These are phyloP conservation scores for Callosobruchus maculatus DNA, from an alignment of 2,888 invertebrate genomes.

Conservation along the genomic window DNA sequence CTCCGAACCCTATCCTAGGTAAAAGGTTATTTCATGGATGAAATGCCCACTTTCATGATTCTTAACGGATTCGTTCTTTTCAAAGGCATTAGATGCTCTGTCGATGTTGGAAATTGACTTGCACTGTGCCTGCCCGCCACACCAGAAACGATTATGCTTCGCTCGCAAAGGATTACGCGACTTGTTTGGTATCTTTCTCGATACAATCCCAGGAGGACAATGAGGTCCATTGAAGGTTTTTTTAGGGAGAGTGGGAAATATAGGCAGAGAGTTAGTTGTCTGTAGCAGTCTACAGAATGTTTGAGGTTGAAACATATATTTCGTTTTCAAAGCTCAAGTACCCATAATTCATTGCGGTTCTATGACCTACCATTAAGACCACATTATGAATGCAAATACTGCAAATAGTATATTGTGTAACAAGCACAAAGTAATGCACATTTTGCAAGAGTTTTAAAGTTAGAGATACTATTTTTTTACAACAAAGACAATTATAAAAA, in stretches of 20 bases:
- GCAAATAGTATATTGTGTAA: too few species aligned
- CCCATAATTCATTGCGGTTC: too few species aligned
- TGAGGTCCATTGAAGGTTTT: neutral
- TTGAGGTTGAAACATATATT: too few species aligned
- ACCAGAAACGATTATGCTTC: neutral
- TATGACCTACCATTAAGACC: too few species aligned
- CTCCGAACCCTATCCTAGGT: neutral
- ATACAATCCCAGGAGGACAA: slow-evolving; percentile 25
- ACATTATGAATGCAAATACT: too few species aligned
- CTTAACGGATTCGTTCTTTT: neutral
- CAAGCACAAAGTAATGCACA: too few species aligned
- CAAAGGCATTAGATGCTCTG: neutral
- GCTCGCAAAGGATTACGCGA: slow-evolving; percentile 18
- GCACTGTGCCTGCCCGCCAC: neutral
- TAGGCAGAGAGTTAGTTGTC: neutral
- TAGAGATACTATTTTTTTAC: too few species aligned
- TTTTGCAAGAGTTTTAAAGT: too few species aligned
- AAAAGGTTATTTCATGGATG: neutral
- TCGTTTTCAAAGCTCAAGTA: too few species aligned
- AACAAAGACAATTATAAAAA: too few species aligned
- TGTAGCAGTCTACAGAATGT: neutral
- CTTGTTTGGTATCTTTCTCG: slow-evolving; percentile 35
- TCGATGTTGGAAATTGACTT: neutral
- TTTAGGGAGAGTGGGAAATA: neutral
- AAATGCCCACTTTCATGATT: neutral